These are phyloP conservation scores for Bombyx huttoni DNA, from an alignment of 2,888 invertebrate species.

Conservation along the genomic window DNA sequence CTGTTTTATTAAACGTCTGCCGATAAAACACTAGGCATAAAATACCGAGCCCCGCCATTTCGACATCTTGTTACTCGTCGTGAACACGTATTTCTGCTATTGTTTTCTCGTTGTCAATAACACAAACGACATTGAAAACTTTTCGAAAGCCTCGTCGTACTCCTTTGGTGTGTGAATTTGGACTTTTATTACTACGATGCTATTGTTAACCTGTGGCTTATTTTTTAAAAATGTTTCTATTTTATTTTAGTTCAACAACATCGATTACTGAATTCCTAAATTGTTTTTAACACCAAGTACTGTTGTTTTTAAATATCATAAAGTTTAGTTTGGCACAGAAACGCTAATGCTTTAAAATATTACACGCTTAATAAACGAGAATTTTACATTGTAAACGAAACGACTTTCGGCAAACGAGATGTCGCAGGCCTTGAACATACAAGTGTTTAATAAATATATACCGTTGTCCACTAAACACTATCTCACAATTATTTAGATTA, in stretches of 20 bases:
- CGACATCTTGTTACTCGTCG: constrained; percentile 43
- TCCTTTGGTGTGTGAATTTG: neutral
- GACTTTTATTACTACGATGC: neutral
- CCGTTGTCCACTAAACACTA: constrained; percentile 25
- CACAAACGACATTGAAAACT: constrained; percentile 16
- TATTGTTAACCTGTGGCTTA: neutral
- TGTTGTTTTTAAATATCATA: no score
- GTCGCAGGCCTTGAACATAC: constrained; percentile 54
- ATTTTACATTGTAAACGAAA: constrained; percentile 50
- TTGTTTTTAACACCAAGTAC: no score
- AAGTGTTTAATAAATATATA: constrained; percentile 40
- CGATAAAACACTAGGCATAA: constrained; percentile 28
- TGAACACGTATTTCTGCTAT: constrained; percentile 27
- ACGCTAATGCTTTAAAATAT: neutral
- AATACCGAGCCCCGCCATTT: constrained; percentile 29
- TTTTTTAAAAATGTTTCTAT: no score
- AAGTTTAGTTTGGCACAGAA: no score
- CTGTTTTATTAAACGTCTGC: constrained; percentile 51
- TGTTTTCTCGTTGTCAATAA: constrained; percentile 20
- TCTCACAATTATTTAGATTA: constrained; percentile 29
- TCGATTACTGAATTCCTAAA: no score
- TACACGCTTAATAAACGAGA: constrained; percentile 21
- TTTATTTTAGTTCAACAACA: no score
- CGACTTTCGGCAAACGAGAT: constrained; percentile 53
- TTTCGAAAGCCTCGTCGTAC: neutral